Base-by-base conservation (phyloP, 2,888 invertebrate species). In the Chironomus tentans region DNA sequence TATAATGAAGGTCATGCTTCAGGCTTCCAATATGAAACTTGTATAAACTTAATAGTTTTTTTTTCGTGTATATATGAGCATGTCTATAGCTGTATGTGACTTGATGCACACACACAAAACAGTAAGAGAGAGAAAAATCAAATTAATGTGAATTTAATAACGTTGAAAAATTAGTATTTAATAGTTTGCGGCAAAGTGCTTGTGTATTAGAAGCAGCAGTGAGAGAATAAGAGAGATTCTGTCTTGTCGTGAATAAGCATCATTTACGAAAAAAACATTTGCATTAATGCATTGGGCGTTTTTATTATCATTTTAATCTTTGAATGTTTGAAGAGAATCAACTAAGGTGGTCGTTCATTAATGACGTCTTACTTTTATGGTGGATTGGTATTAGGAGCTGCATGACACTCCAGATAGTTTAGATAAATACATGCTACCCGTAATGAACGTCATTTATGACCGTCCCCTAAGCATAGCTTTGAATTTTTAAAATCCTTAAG, bases 1-100 rank as follows among this genome's bases (percentile, higher is more conserved):
- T 24, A 46, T 50, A 71, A 71, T 61, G 71, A 71, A 71, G 71
- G 71, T 71, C 71, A 71, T 13, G 71, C 71, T 61, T 65, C 4
- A 56, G 56, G 56, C 56, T 56, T 18, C n/a, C 56, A 56, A 18
- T 56, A 56, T 56, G 21, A 47, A 70, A 47, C 18, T 18, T 18
- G 21, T 13, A 21, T 47, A 56, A 71, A 22, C 50, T 12, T 15
- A 38, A 68, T 12, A 68, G 28, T 21, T 21, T 65, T 24, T 3
- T 50, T 4, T 7, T 3, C 1, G 13, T 50, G 13, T 50, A 1
- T 15, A 15, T 15, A 50, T 50, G 50, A 65, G 65, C 12, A 21
- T 65, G 65, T 68, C 22, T 68, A 46, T 68, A 2, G 68, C 21
- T 65, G 18, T 65, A 21, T 69, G 15, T 15, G 18, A 24, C 38